Evolutionary conservation across 2,113 vertebrate genomes (phyloP).

Genomic region (Mobula birostris): DNA sequence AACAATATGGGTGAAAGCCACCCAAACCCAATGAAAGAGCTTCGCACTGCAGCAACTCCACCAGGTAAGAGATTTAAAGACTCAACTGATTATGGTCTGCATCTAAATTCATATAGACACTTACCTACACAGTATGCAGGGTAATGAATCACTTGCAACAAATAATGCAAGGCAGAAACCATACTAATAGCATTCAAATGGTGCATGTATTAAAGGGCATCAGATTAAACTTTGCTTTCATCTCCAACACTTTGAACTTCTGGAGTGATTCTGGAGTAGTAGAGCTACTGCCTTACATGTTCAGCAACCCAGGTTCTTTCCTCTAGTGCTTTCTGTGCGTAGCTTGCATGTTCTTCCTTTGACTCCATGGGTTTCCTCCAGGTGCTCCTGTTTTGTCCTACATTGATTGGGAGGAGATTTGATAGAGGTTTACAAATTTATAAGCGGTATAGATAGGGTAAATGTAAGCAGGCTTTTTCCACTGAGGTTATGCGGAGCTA

Average conservation of each 20-base stretch:
- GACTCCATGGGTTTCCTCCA: no score
- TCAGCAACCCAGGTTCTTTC: no score
- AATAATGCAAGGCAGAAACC: no score
- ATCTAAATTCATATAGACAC: not conserved
- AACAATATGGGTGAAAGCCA: conserved; percentile 39
- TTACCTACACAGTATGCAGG: not conserved
- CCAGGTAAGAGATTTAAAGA: conserved; percentile 26
- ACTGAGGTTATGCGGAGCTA: no score
- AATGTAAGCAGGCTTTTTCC: no score
- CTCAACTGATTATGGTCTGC: not conserved
- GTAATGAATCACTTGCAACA: not conserved
- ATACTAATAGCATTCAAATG: not conserved
- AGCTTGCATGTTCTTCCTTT: no score
- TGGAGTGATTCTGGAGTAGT: not conserved
- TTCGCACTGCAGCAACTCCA: conserved; percentile 26
- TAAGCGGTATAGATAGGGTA: no score
- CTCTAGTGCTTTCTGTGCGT: no score
- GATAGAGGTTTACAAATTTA: no score
- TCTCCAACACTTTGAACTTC: not conserved
- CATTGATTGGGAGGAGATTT: no score
- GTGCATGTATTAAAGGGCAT: not conserved
- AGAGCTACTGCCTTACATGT: no score
- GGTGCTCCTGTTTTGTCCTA: no score
- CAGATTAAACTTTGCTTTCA: not conserved
- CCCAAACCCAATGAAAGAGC: conserved; percentile 38